Conservation (phyloP, 2,797 vertebrate genomes). For the Coccyzus lansbergi region DNA sequence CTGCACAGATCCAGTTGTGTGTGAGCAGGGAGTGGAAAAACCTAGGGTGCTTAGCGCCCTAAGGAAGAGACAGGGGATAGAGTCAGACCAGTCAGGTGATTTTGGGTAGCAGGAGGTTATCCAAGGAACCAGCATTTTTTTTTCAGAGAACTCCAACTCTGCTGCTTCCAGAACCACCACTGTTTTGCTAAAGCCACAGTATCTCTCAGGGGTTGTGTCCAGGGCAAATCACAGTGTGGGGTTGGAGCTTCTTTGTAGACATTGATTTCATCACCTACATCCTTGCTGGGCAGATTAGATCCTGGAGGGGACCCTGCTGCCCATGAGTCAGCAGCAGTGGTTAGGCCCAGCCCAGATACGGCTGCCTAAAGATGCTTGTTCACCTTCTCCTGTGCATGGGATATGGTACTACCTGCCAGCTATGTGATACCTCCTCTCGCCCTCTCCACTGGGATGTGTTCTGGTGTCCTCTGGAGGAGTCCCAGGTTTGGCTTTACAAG, state of each 20-base stretch:
- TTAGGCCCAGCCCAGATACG: background rate
- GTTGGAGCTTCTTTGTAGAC: background rate
- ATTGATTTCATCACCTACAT: background rate
- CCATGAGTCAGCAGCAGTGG: background rate
- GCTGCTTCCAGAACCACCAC: background rate
- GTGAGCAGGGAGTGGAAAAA: background rate
- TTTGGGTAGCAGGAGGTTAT: background rate
- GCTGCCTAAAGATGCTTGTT: background rate
- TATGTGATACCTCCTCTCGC: background rate
- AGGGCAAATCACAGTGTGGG: background rate
- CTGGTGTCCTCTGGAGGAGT: background rate
- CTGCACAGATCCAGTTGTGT: rapidly evolving
- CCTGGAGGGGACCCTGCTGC: background rate
- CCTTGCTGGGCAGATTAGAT: background rate
- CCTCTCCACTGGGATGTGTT: background rate
- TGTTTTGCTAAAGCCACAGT: background rate
- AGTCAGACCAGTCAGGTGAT: background rate
- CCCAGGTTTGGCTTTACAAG: background rate
- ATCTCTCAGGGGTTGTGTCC: background rate
- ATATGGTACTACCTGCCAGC: background rate
- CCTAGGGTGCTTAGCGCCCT: rapidly evolving
- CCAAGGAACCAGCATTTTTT: background rate
- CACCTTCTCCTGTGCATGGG: background rate
- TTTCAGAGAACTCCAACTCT: background rate
- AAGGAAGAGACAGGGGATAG: background rate